Evolutionary conservation across 2,113 vertebrate genomes (phyloP), one percentile per base, ranked within the genome.

Genomic region (Orcinus orca): DNA sequence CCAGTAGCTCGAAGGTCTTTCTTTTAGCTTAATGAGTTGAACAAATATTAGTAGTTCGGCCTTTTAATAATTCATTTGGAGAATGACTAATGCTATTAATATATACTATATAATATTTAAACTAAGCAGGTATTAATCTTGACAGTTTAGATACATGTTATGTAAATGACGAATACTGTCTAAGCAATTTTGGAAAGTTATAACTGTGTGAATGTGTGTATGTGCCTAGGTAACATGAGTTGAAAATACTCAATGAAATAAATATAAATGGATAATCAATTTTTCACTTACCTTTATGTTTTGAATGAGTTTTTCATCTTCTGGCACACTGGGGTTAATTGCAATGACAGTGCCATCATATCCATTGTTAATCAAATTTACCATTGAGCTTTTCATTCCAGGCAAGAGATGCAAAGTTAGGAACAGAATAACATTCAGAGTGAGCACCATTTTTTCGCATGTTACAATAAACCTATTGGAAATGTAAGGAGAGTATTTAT

Each of bases 301-400:
- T 91, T 73, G 70, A 92, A 98, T 96, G 68, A 98, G 97, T 14
- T 92, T 96, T 82, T 80, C 47, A 97, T 98, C 95, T 97, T 98
- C 98, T 65, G 95, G 79, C 14, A 98, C 63, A 31, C 13, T 96
- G 62, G 98, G 98, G 58, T 98, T 95, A 97, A 98, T 98, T 92
- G 98, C 98, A 96, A 99, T 97, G 85, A 98, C 97, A 83, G 98
- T 68, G 63, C 98, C 97, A 36, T 98, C 98, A 77, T 98, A 99
- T 63, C 98, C 98, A 50, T 98, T 98, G 77, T 97, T 86, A 29
- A 73, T 97, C 71, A 99, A 91, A 79, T 84, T 86, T 73, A 98
- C 79, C 84, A 90, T 86, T 65, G 98, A 98, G 60, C 73, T 93
- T 76, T 88, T 90, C 65, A 70, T 63, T 18, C 53, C 50, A 44